A percentile compares a stretch with the other conserved stretches of the same genome.
Evolutionary conservation across 2,113 vertebrate species (phyloP).

Genomic region (Eonycteris spelaea): DNA sequence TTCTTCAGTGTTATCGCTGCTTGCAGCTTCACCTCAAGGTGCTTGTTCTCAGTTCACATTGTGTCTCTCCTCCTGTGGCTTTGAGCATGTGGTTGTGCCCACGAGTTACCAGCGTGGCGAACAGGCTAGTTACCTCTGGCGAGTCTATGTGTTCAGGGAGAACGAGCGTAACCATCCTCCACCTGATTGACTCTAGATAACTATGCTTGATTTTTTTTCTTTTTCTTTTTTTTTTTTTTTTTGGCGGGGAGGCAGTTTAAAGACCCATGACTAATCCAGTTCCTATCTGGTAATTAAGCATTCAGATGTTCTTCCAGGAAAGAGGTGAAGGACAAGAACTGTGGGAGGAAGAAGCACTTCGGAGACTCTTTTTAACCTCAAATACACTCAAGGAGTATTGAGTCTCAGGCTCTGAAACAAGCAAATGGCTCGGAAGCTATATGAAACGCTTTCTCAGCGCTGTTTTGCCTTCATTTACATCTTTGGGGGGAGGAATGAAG

Average conservation of each 20-base stretch:
- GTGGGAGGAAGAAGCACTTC: neutral
- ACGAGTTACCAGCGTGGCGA: fast-evolving
- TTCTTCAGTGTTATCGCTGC: neutral
- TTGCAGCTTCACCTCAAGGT: neutral
- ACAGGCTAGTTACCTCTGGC: neutral
- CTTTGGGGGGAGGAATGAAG: conserved; percentile 30
- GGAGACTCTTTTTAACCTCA: conserved; percentile 28
- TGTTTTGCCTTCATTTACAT: conserved; percentile 48
- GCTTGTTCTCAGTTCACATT: neutral
- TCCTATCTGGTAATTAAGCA: conserved; percentile 42
- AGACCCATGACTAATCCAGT: neutral
- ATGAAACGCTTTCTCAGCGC: neutral
- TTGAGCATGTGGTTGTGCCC: neutral
- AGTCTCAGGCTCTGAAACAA: neutral
- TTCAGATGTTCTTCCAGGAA: conserved; percentile 27
- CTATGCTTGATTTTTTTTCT: neutral
- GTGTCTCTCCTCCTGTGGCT: neutral
- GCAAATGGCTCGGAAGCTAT: neutral
- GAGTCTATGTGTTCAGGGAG: neutral
- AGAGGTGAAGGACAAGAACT: conserved; percentile 1
- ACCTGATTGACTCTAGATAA: neutral
- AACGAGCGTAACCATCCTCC: fast-evolving
- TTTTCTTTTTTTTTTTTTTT: neutral
- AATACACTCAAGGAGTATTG: neutral
- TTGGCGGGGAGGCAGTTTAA: fast-evolving